Evolutionary conservation across 2,888 invertebrate genomes (phyloP).

Genomic region (Tineola bisselliella): DNA sequence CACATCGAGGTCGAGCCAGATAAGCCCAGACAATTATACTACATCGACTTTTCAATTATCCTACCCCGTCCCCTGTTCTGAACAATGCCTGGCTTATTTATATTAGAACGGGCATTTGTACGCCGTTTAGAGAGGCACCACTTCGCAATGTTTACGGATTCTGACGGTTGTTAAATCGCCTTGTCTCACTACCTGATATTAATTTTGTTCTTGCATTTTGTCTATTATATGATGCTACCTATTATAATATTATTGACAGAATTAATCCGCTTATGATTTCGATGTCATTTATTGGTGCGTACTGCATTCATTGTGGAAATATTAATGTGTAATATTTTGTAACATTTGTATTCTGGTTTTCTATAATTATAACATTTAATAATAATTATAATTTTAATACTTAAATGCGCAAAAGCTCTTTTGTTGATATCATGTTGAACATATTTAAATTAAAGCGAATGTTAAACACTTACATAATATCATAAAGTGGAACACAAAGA

Average conservation of each 20-base stretch:
- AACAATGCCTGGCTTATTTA: constrained; percentile 65
- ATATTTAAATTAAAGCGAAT: too few relatives aligned
- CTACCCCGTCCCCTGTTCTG: constrained; percentile 45
- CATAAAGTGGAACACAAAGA: neutral
- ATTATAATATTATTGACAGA: neutral
- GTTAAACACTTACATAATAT: neutral
- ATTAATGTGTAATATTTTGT: neutral
- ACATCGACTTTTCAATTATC: constrained; percentile 69
- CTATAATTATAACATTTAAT: too few relatives aligned
- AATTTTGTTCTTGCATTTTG: neutral
- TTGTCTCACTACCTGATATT: constrained; percentile 1
- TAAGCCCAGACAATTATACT: constrained; percentile 67
- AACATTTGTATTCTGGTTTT: neutral
- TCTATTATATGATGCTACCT: neutral
- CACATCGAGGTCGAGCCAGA: constrained; percentile 61
- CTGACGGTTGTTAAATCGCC: neutral
- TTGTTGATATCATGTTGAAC: too few relatives aligned
- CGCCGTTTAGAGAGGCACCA: constrained; percentile 33
- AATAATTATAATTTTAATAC: too few relatives aligned
- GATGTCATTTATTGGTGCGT: neutral
- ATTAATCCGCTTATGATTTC: neutral
- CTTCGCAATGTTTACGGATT: constrained; percentile 1
- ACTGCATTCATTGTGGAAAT: neutral
- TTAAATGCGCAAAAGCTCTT: too few relatives aligned
- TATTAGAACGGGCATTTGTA: constrained; percentile 62